Conservation (phyloP, 2,797 vertebrate species). For the Pelochelys cantorii region DNA sequence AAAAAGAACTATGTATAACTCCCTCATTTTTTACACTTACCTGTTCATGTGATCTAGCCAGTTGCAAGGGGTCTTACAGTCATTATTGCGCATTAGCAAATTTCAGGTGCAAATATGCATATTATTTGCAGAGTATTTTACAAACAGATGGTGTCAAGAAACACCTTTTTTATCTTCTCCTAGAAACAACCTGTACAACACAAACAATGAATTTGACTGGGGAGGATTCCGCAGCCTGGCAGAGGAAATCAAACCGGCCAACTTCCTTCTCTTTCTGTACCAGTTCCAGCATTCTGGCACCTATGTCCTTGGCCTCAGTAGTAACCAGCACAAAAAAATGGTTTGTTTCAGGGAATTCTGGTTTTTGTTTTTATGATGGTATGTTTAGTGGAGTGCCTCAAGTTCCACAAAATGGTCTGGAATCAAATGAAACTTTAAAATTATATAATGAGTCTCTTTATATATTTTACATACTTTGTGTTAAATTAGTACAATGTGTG, state of each 20-base stretch:
- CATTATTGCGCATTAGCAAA: neutral
- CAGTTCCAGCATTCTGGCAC: conserved; percentile 87
- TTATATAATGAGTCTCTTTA: neutral
- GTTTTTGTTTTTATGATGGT: neutral
- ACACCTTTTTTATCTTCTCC: neutral
- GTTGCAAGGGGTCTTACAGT: neutral
- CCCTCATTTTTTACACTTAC: neutral
- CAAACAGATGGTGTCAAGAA: rapidly evolving
- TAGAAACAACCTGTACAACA: conserved; percentile 92
- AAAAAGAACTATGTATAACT: neutral
- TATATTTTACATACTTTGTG: rapidly evolving
- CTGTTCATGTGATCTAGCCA: neutral
- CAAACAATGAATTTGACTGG: conserved; percentile 89
- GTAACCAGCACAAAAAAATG: conserved; percentile 86
- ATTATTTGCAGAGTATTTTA: neutral
- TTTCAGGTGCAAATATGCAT: rapidly evolving
- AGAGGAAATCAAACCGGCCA: conserved; percentile 78
- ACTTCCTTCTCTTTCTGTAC: conserved; percentile 82
- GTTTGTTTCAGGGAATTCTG: conserved; percentile 69
- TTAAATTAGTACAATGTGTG: neutral
- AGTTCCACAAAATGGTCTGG: neutral
- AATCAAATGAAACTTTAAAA: neutral
- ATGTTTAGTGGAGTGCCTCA: neutral
- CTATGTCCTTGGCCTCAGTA: conserved; percentile 87
- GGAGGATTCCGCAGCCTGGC: conserved; percentile 85